Evolutionary conservation across 2,797 vertebrate species (phyloP).

Genomic region (Neopelma chrysocephalum): DNA sequence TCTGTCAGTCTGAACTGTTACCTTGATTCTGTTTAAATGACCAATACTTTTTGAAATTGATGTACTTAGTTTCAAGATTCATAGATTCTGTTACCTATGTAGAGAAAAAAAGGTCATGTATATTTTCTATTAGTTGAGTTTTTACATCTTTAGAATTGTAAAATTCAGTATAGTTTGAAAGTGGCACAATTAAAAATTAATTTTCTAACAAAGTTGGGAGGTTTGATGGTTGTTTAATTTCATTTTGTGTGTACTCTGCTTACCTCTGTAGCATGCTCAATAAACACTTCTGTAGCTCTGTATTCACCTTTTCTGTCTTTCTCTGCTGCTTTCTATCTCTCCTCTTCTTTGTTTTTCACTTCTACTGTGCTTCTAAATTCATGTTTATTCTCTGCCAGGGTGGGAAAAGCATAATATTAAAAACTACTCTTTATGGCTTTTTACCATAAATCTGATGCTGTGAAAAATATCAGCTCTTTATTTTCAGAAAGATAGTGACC

Average conservation of each 20-base stretch:
- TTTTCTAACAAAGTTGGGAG: slow-evolving; percentile 90
- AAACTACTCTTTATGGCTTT: slow-evolving; percentile 61
- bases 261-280: slow-evolving; percentile 98
- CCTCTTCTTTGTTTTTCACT: slow-evolving; percentile 79
- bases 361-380: slow-evolving; percentile 83
- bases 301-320: slow-evolving; percentile 88
- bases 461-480: slow-evolving; percentile 64
- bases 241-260: slow-evolving; percentile 87
- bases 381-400: slow-evolving; percentile 84
- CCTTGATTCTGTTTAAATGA: slow-evolving; percentile 80
- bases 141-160: slow-evolving; percentile 91
- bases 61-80: slow-evolving; percentile 83
- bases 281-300: slow-evolving; percentile 96
- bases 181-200: slow-evolving; percentile 94
- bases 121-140: slow-evolving; percentile 91
- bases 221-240: slow-evolving; percentile 89
- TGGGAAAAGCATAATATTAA: slow-evolving; percentile 78
- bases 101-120: slow-evolving; percentile 83
- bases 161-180: slow-evolving; percentile 89
- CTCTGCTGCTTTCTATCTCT: slow-evolving; percentile 87
- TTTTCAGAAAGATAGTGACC: slow-evolving; percentile 64
- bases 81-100: slow-evolving; percentile 85
- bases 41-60: slow-evolving; percentile 83
- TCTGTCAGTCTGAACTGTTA: slow-evolving; percentile 78
- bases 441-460: slow-evolving; percentile 70